Conservation (phyloP, 2,888 invertebrate species). For the Strigamia maritima region DNA sequence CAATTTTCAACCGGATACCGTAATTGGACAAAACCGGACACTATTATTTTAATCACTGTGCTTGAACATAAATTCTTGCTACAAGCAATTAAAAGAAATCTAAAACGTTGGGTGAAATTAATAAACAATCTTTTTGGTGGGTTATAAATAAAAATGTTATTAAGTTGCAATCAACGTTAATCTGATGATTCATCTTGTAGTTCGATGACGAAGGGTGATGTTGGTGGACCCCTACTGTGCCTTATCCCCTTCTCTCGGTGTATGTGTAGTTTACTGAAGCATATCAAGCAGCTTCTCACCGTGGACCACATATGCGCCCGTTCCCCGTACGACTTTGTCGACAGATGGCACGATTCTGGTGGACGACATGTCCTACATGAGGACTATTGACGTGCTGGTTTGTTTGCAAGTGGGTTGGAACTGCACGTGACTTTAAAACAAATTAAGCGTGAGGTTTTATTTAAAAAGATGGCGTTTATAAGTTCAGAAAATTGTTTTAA, state of each 20-base stretch:
- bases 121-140: background rate
- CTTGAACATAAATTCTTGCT: no score
- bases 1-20: no score
- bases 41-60: no score
- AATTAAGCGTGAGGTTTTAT: background rate
- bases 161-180: background rate
- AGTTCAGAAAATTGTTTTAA: background rate
- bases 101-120: background rate
- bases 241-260: background rate
- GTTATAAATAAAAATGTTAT: background rate
- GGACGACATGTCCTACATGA: background rate
- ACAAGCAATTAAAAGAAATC: background rate
- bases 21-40: no score
- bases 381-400: background rate
- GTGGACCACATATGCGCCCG: background rate
- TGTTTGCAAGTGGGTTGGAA: background rate
- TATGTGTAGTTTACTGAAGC: background rate
- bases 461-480: background rate
- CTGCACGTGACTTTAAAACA: background rate
- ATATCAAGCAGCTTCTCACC: constrained; percentile 4
- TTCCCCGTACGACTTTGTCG: background rate
- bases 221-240: background rate
- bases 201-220: background rate
- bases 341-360: background rate
- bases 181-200: background rate